These are phyloP conservation scores for Catharus bicknelli DNA, from an alignment of 2,113 vertebrate species.

Conservation along the genomic window DNA sequence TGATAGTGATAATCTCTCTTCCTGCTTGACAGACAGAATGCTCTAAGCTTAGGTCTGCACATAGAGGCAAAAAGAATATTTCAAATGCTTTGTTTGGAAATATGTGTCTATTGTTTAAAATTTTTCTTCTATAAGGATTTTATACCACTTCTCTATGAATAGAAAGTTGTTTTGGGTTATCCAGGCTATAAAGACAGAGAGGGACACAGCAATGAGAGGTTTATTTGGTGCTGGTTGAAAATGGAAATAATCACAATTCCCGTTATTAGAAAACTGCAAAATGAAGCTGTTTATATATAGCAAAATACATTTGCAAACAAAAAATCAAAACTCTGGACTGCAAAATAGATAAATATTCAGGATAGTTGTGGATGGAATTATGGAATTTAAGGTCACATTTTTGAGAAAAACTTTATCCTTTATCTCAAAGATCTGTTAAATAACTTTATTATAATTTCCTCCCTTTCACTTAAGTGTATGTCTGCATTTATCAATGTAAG, in stretches of 20 bases:
- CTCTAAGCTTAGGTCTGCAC: not conserved
- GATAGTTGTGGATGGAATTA: not conserved
- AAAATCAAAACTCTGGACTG: constrained; percentile 10
- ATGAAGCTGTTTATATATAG: constrained; percentile 15
- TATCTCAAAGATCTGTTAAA: not conserved
- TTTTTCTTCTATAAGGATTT: not conserved
- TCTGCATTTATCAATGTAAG: not conserved
- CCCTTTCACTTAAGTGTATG: not conserved
- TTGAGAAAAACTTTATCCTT: not conserved
- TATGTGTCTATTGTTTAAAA: not conserved
- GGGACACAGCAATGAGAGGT: not conserved
- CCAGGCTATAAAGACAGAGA: not conserved
- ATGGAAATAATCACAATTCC: constrained; percentile 2
- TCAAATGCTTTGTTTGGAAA: not conserved
- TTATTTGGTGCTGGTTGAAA: not conserved
- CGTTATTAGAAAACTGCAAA: not conserved
- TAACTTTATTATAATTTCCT: not conserved
- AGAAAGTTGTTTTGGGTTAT: not conserved
- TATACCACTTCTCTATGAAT: not conserved
- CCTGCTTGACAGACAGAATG: not conserved
- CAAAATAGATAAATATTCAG: constrained; percentile 38
- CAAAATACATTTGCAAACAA: constrained; percentile 30
- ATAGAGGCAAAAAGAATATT: not conserved
- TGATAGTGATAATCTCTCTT: not conserved
- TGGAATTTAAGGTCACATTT: not conserved